phyloP scores from a whole-genome alignment of 2,797 vertebrate species.

The Apogon hyalosoma region DNA sequence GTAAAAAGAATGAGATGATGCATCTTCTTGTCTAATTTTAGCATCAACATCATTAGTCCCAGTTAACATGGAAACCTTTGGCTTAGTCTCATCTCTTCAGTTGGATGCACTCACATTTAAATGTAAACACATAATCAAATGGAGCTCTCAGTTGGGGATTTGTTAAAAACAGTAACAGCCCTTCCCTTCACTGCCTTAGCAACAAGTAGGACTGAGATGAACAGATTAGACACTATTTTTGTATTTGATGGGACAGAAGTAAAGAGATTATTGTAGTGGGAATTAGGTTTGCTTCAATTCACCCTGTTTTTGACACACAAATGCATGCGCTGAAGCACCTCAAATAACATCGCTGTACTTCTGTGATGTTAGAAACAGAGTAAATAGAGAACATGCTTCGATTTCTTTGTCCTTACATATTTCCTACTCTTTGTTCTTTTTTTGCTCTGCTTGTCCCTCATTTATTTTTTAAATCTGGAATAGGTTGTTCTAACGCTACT shows the following conservation, averaged over 20 bases:
- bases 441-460: constrained; percentile 60
- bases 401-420: constrained; percentile 23
- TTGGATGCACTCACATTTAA: constrained; percentile 11
- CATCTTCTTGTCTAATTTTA: constrained; percentile 63
- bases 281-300: constrained; percentile 27
- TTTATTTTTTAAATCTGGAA: constrained; percentile 68
- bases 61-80: constrained; percentile 63
- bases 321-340: too few species aligned
- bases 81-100: constrained; percentile 14
- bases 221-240: constrained; percentile 53
- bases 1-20: constrained; percentile 33
- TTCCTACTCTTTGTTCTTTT: constrained; percentile 59
- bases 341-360: constrained; percentile 22
- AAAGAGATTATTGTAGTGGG: constrained; percentile 35
- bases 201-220: constrained; percentile 59
- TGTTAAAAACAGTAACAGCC: constrained; percentile 6
- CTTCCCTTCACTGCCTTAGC: constrained; percentile 37
- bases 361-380: constrained; percentile 19
- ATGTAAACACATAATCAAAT: neutral
- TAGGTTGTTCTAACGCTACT: too few species aligned
- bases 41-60: constrained; percentile 54
- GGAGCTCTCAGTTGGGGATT: neutral
- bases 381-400: constrained; percentile 27
- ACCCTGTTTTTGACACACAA: neutral
- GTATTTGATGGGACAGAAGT: constrained; percentile 16